Percentiles rank a stretch among this genome's conserved stretches.
Conservation (phyloP, 2,797 vertebrate genomes). For the Danionella dracula region DNA sequence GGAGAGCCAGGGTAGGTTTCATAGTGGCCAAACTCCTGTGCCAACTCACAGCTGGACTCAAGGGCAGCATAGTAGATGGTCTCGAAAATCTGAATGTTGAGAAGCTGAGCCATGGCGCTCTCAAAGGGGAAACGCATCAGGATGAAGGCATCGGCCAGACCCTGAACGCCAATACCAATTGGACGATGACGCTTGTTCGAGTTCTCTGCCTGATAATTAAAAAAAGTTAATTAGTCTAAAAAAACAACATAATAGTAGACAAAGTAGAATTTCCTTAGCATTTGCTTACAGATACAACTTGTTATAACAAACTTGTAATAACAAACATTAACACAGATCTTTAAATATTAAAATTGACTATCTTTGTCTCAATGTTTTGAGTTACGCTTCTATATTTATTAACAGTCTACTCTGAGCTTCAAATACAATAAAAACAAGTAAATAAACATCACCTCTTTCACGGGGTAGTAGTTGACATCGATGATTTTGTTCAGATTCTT, state of each 20-base stretch:
- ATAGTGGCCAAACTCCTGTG: constrained; percentile 77
- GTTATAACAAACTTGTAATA: too few relatives aligned
- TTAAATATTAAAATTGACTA: too few relatives aligned
- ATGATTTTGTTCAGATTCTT: constrained; percentile 95
- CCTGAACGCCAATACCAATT: constrained; percentile 94
- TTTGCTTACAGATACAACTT: too few relatives aligned
- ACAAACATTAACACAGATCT: too few relatives aligned
- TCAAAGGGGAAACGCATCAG: constrained; percentile 93
- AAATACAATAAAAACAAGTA: too few relatives aligned
- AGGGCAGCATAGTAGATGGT: constrained; percentile 90
- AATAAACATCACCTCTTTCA: constrained; percentile 77
- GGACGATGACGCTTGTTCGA: constrained; percentile 92
- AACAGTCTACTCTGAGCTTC: too few relatives aligned
- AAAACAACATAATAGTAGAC: too few relatives aligned
- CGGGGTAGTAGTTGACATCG: constrained; percentile 91
- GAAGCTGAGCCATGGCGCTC: constrained; percentile 81
- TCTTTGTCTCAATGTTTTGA: too few relatives aligned
- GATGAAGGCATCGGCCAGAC: constrained; percentile 93
- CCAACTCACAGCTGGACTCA: constrained; percentile 90
- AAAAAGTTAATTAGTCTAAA: too few relatives aligned
- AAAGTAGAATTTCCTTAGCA: too few relatives aligned
- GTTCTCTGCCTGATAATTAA: constrained; percentile 64
- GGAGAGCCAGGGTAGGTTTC: constrained; percentile 86
- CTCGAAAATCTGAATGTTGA: constrained; percentile 97
- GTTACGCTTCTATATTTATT: too few relatives aligned